Conservation (phyloP, 2,888 invertebrate species). For the Brachypalpus laphriformis region DNA sequence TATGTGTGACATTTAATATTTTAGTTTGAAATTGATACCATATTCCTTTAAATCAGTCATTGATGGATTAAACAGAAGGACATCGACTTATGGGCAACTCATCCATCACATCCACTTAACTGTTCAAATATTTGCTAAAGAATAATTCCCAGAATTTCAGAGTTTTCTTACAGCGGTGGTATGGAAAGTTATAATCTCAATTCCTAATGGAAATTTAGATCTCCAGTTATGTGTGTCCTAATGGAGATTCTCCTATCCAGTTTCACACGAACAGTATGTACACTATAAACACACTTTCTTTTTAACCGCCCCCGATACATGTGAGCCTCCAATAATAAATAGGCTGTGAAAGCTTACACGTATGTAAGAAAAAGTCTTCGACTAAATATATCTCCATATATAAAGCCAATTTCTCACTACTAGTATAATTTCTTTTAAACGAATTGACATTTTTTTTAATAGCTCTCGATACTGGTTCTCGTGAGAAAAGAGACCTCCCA, state of each 20-base stretch:
- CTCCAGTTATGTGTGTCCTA: conserved; percentile 6
- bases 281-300: not conserved
- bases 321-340: not conserved
- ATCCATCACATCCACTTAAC: conserved; percentile 73
- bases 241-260: conserved; percentile 7
- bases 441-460: not conserved
- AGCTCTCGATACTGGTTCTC: not conserved
- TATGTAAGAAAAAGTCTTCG: not conserved
- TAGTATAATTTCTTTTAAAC: not conserved
- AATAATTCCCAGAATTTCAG: conserved; percentile 59
- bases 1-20: conserved; percentile 53
- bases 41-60: conserved; percentile 57
- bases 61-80: conserved; percentile 66
- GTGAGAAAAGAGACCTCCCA: conserved; percentile 51
- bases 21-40: conserved; percentile 55
- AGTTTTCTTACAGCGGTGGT: conserved; percentile 34
- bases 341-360: not conserved
- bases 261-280: not conserved
- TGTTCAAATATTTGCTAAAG: conserved; percentile 67
- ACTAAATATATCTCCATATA: not conserved
- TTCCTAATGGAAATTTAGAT: conserved; percentile 53
- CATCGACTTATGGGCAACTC: conserved; percentile 63
- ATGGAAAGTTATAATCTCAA: conserved; percentile 40
- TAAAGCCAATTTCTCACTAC: not conserved
- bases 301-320: not conserved